Evolutionary conservation across 2,888 invertebrate species (phyloP).

Genomic region (Anticlea derivata): DNA sequence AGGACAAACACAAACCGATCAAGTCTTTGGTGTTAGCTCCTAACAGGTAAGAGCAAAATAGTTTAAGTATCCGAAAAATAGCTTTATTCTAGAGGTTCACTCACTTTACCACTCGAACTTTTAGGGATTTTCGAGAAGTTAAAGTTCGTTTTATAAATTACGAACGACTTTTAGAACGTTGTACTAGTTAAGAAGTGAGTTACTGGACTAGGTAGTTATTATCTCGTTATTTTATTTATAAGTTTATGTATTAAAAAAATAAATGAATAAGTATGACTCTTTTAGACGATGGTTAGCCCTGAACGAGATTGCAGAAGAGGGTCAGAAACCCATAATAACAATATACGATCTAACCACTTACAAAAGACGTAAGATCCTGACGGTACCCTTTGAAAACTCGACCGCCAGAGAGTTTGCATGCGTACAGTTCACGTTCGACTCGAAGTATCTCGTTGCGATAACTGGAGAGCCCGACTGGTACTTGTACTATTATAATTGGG

Average conservation of each 20-base stretch:
- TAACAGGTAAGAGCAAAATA: slow-evolving; percentile 82
- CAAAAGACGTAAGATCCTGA: slow-evolving; percentile 87
- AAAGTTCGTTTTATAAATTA: no score
- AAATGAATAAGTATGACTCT: neutral
- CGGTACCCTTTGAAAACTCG: slow-evolving; percentile 85
- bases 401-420: slow-evolving; percentile 87
- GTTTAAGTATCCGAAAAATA: no score
- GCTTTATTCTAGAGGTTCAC: no score
- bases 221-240: no score
- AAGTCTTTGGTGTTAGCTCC: slow-evolving; percentile 86
- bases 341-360: slow-evolving; percentile 89
- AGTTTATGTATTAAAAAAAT: no score
- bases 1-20: slow-evolving; percentile 86
- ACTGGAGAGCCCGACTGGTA: slow-evolving; percentile 93
- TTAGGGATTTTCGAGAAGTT: no score
- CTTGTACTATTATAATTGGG: slow-evolving; percentile 91
- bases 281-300: slow-evolving; percentile 86
- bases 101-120: no score
- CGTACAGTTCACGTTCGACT: slow-evolving; percentile 91
- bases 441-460: slow-evolving; percentile 90
- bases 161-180: no score
- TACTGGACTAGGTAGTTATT: no score
- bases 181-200: no score
- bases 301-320: slow-evolving; percentile 85
- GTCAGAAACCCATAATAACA: slow-evolving; percentile 86